Evolutionary conservation across 2,113 vertebrate species (phyloP), one percentile per base, ranked within the genome.

Genomic region (Hyaena hyaena): DNA sequence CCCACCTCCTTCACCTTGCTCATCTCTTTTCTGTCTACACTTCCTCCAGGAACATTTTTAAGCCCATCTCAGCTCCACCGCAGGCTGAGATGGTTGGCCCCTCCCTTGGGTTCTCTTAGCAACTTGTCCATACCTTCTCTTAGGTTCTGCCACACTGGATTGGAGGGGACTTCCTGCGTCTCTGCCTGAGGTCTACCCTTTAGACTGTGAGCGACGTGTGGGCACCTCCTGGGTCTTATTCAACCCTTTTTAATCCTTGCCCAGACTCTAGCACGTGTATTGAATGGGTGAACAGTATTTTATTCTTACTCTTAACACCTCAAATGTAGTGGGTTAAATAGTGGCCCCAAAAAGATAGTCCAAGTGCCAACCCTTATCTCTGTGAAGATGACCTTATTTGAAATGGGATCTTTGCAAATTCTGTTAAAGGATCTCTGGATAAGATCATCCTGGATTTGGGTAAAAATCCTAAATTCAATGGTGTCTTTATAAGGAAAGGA

Each of bases 171-270:
- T 50, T 33, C 48, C 53, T 39, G 33, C 1, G 0, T 19, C 39
- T 39, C 45, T 31, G 48, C n/a, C 61, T 50, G 39, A 50, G 1
- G 9, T 28, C 50, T 4, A 0, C 33, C 55, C 21, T 26, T 23
- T 14, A 33, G n/a, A 65, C 65, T 43, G 17, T 4, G 45, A 80
- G 69, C 24, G 61, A 7, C 0, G 0, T 7, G 5, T 0, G 21
- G 5, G 9, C 2, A 10, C 33, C 10, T 63, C n/a, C 7, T 66
- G 2, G 6, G 31, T 48, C 35, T 43, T 50, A 35, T 58, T 43
- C 35, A 76, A 28, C 50, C 48, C 63, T 50, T 24, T 55, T 2
- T 1, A 12, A 35, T 35, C 31, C 58, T 74, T 24, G 9, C 16
- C 26, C 58, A 53, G 83, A n/a, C 28, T 68, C 35, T 31, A 15